Evolutionary conservation across 2,797 vertebrate species (phyloP).

Genomic region (Rhincodon typus): DNA sequence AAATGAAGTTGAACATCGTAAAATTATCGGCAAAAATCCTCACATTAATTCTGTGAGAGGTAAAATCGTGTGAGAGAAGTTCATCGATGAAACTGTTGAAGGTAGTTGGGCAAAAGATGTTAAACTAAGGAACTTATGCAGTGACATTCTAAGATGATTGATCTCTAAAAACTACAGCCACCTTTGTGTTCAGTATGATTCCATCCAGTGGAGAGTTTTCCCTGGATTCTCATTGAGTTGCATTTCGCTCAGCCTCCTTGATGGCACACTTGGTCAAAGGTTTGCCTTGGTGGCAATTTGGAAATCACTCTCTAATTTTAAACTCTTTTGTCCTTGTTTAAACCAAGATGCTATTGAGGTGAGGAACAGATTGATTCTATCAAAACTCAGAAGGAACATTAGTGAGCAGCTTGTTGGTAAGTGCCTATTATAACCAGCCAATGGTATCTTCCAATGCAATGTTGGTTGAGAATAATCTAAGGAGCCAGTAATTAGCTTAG

Average conservation of each 20-base stretch:
- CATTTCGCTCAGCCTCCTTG: not conserved
- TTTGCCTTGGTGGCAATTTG: not conserved
- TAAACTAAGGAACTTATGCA: not conserved
- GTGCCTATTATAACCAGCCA: not conserved
- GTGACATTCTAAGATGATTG: not conserved
- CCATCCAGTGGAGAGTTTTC: not conserved
- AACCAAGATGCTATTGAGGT: not conserved
- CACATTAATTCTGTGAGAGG: too few relatives aligned
- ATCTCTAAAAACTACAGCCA: not conserved
- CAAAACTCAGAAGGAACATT: not conserved
- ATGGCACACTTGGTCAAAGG: not conserved
- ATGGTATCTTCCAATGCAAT: not conserved
- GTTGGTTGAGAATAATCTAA: not conserved
- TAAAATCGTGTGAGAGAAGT: too few relatives aligned
- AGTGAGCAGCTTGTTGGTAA: not conserved
- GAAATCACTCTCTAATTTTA: not conserved
- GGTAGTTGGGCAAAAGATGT: not conserved
- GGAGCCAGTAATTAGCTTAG: not conserved
- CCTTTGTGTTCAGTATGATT: not conserved
- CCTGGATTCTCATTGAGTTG: not conserved
- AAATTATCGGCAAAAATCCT: too few relatives aligned
- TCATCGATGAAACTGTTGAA: not conserved
- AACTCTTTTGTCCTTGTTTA: not conserved
- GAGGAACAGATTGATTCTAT: not conserved
- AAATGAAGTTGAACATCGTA: too few relatives aligned